Percentiles rank a stretch among this genome's conserved stretches.
Conservation (phyloP, 2,888 invertebrate genomes). For the Leptarthrus brevirostris region DNA sequence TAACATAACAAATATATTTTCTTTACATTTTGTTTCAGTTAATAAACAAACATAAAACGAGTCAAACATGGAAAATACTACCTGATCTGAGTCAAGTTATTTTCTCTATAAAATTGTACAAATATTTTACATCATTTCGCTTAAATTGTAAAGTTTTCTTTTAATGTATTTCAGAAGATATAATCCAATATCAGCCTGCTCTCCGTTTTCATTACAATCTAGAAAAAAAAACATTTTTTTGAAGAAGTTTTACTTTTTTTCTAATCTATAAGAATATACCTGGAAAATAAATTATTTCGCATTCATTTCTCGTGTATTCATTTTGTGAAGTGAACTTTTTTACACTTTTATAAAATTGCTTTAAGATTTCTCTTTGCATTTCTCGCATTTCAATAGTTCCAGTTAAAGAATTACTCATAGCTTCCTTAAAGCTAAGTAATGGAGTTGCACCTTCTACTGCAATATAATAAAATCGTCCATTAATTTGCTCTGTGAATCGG, state of each 20-base stretch:
- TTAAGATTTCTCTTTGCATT: constrained; percentile 61
- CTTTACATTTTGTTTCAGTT: no score
- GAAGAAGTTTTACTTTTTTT: no score
- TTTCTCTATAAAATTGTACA: no score
- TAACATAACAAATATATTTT: no score
- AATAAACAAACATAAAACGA: no score
- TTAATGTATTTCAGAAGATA: not conserved
- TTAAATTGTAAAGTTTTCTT: no score
- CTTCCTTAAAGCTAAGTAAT: constrained; percentile 61
- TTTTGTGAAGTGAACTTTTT: constrained; percentile 58
- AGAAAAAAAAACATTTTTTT: no score
- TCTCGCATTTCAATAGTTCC: constrained; percentile 60
- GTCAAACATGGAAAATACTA: no score
- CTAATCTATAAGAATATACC: no score
- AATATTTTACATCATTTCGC: no score
- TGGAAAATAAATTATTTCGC: constrained; percentile 60
- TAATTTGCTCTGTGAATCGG: constrained; percentile 57
- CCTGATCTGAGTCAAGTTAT: no score
- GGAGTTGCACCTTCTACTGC: constrained; percentile 64
- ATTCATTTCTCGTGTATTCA: constrained; percentile 60
- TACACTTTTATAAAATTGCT: constrained; percentile 61
- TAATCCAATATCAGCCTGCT: not conserved
- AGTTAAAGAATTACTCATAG: constrained; percentile 58
- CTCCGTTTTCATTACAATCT: not conserved
- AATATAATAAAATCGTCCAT: constrained; percentile 60